phyloP scores from a whole-genome alignment of 2,113 vertebrate genomes.

The Toxotes chatareus region DNA sequence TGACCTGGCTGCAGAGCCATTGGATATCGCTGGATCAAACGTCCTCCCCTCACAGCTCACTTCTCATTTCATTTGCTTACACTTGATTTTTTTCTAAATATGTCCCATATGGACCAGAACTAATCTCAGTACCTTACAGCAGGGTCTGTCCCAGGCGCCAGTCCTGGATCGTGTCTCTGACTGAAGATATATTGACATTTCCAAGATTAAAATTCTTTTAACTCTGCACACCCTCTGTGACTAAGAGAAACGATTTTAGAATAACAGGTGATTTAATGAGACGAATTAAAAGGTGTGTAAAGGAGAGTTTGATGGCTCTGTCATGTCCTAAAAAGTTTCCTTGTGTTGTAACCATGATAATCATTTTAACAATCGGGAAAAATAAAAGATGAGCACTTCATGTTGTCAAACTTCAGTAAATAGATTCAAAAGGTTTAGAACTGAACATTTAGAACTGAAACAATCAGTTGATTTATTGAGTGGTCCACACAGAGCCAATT shows the following conservation, averaged over 20 bases:
- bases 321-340: not conserved
- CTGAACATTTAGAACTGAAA: not conserved
- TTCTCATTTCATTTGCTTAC: not conserved
- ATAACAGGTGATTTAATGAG: not conserved
- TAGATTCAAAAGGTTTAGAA: not conserved
- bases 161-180: slow-evolving; percentile 37
- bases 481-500: not conserved
- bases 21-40: not conserved
- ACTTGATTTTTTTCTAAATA: not conserved
- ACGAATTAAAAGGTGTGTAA: too few species aligned
- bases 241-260: not conserved
- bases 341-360: not conserved
- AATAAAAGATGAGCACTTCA: not conserved
- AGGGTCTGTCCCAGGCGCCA: slow-evolving; percentile 63
- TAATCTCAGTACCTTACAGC: slow-evolving; percentile 17
- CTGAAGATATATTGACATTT: slow-evolving; percentile 70
- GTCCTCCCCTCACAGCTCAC: not conserved
- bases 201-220: slow-evolving; percentile 65
- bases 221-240: slow-evolving; percentile 5
- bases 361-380: not conserved
- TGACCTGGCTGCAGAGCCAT: not conserved
- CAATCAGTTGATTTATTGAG: not conserved
- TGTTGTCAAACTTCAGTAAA: not conserved
- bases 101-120: slow-evolving; percentile 1
- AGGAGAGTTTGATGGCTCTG: too few species aligned